Evolutionary conservation across 2,113 vertebrate species (phyloP), one percentile per base, ranked within the genome.

Genomic region (Lepus timidus): DNA sequence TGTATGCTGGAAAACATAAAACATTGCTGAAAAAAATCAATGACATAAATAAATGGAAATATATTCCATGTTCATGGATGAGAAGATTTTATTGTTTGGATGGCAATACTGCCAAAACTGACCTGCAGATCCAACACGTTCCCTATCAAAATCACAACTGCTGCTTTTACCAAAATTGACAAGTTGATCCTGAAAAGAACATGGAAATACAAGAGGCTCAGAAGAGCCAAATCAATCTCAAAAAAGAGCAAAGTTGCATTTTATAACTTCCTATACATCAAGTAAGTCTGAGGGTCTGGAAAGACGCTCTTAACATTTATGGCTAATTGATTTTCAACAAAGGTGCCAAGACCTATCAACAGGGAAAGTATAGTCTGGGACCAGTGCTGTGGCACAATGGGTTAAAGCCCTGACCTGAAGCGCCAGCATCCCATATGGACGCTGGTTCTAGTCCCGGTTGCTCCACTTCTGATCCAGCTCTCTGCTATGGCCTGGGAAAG

Each of bases 241-340:
- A 70, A 14, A 31, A 62, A 85, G 16, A 76, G 61, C 27, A 78
- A 51, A 94, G 25, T 78, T 84, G 36, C 0, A 83, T 68, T 94
- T 94, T 70, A 88, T 68, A 83, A 68, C 49, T 68, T 68, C 65
- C 33, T 76, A 51, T 36, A 68, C 82, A 89, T 94, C 36, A 75
- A 83, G 51, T 76, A 17, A 84, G 52, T 61, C 39, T 70, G 14
- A 81, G 49, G 81, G 39, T 87, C 55, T 44, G 80, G 51, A 87
- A 86, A 67, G 81, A 90, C 36, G 71, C n/a, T 19, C 75, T 75
- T 68, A 67, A 81, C 65, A 36, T 61, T 44, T 44, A 44, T 44
- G 44, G 44, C 44, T 44, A 44, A 44, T 44, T 44, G 44, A 44
- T 44, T 44, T 44, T 44, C 44, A 44, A 44, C 44, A 44, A 81